Base-by-base conservation (phyloP, 2,113 vertebrate genomes). In the Lagopus muta region DNA sequence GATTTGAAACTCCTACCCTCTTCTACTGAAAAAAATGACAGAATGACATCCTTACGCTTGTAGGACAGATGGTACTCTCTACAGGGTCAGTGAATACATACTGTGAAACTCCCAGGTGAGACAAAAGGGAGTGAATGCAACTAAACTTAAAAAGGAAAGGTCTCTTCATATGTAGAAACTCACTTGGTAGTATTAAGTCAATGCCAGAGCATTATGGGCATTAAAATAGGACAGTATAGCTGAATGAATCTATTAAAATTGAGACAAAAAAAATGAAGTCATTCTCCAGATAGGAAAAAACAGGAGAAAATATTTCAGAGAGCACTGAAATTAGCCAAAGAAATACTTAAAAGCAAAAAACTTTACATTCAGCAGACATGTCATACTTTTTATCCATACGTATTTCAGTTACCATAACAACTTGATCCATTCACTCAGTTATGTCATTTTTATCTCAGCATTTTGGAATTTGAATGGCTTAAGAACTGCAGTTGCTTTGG, bases 371-470 rank as follows among this genome's bases (percentile, higher is more conserved):
- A 93, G 50, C 87, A 96, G 76, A 73, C 76, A 76, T 71, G 61
- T 47, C 43, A 83, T 36, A 91, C 64, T 57, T 94, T 97, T 97
- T 94, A 97, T 92, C 96, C 93, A 94, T 97, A 97, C 96, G 95
- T 92, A 96, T 97, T 97, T 88, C 3, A 3, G 97, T 97, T 96
- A 81, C 96, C 87, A 96, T 97, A 97, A 96, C 97, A 96, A 97
- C 97, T 94, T 88, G 88, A 96, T 96, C 89, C 82, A 78, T 95
- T 96, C 75, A 83, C 84, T 97, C 95, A 97, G 54, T 96, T 96
- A 97, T 76, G 96, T 96, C 90, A 97, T 93, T 93, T 96, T 98
- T 96, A 97, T 96, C 93, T 97, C 96, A 98, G 74, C 80, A 75
- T 96, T 95, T 95, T 97, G 97, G 97, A 97, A 98, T 98, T 95